Base-by-base conservation (phyloP, 2,888 invertebrate genomes). In the Romanomermis culicivorax region DNA sequence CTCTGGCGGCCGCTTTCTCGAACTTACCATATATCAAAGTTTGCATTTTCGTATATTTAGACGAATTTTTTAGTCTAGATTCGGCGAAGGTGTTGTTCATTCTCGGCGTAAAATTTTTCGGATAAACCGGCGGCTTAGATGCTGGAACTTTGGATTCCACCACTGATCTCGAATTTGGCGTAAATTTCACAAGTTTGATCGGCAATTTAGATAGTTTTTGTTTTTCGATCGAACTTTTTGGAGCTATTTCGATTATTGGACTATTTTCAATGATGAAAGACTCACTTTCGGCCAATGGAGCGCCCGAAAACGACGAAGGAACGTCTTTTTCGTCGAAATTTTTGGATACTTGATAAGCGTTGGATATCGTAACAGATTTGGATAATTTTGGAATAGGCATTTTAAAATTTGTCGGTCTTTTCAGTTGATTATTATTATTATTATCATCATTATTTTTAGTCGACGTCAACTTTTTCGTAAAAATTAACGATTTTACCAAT, bases 211-310 rank as follows among this genome's bases (percentile, higher is more conserved):
- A 36, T 17, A 36, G 11, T 36, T 36, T 36, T 36, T 36, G 36
- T 11, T 17, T 17, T 7, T 7, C 11, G 7, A 36, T 11, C 7
- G 7, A 17, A 36, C 17, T 36, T 7, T 7, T 36, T 17, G 47
- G 47, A 7, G 47, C 17, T 7, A 45, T n/a, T 45, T 45, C 47
- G 23, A 45, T 23, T 7, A 23, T 23, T 4, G 47, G 47, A 45
- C 47, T 45, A 45, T 45, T 45, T 23, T 45, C 47, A 23, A 45
- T 23, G 23, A 45, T 23, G 47, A 45, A 45, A 45, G 17, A 45
- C 23, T 45, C 47, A 23, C 47, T 45, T 45, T 45, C 47, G 47
- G 47, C 47, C 47, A 45, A 23, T 23, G 47, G 47, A 11, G 47
- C 47, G 14, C 14, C 47, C n/a, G n/a, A n/a, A n/a, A n/a, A n/a